phyloP scores from a whole-genome alignment of 2,113 vertebrate species.

The Coptodon rendalli region DNA sequence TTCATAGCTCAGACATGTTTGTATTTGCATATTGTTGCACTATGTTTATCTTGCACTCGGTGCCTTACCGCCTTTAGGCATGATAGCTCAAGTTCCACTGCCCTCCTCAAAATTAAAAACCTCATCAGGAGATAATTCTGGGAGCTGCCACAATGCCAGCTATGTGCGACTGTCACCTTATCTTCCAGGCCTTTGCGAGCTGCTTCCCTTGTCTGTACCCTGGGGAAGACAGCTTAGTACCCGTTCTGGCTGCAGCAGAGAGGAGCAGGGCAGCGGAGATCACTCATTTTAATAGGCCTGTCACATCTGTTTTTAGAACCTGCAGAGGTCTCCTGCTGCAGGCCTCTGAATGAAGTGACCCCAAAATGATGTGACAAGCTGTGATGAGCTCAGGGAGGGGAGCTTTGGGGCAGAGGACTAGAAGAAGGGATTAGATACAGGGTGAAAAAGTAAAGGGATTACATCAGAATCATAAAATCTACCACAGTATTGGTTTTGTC shows the following conservation, averaged over 20 bases:
- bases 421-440: conserved; percentile 10
- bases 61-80: conserved; percentile 11
- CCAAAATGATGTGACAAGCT: conserved; percentile 67
- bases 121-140: conserved; percentile 67
- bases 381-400: conserved; percentile 49
- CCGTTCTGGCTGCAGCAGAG: conserved; percentile 66
- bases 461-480: background rate
- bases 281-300: conserved; percentile 74
- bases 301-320: conserved; percentile 76
- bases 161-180: conserved; percentile 71
- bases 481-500: background rate
- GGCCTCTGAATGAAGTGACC: conserved; percentile 61
- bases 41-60: conserved; percentile 15
- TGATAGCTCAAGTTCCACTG: conserved; percentile 51
- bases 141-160: conserved; percentile 71
- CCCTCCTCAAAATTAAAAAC: conserved; percentile 48
- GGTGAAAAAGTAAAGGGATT: conserved; percentile 3
- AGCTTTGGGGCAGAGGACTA: background rate
- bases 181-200: conserved; percentile 44
- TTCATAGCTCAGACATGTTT: background rate
- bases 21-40: background rate
- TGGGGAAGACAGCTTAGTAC: conserved; percentile 63
- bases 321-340: conserved; percentile 50
- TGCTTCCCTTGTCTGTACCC: conserved; percentile 36
- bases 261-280: conserved; percentile 44